Percentiles rank a stretch among this genome's conserved stretches.
These are phyloP conservation scores for Pterocles gutturalis DNA, from an alignment of 2,113 vertebrate genomes.

Conservation along the genomic window DNA sequence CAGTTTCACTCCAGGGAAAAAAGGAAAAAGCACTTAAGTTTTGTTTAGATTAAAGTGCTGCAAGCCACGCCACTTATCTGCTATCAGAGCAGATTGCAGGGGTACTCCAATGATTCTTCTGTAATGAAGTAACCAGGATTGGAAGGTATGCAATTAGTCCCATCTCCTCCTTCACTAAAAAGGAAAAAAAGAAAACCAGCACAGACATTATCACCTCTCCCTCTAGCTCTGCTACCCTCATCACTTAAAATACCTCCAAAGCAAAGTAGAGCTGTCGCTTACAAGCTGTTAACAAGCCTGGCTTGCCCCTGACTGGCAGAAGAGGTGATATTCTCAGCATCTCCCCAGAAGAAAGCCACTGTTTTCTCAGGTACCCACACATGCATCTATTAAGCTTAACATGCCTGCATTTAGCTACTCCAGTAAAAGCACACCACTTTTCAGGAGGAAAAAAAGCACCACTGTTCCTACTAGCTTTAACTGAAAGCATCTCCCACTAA, in stretches of 20 bases:
- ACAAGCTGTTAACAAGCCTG: slow-evolving; percentile 38
- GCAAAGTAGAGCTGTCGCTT: slow-evolving; percentile 17
- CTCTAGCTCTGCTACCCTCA: slow-evolving; percentile 14
- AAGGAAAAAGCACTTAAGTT: slow-evolving; percentile 57
- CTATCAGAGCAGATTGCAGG: slow-evolving; percentile 42
- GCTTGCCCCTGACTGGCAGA: slow-evolving; percentile 4
- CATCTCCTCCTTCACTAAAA: not conserved
- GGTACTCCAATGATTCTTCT: slow-evolving; percentile 26
- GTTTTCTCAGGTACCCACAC: slow-evolving; percentile 3
- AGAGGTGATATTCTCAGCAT: slow-evolving; percentile 6
- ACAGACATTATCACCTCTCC: slow-evolving; percentile 26
- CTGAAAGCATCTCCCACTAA: not conserved
- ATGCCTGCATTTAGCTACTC: not conserved
- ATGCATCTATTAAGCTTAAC: not conserved
- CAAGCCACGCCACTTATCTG: slow-evolving; percentile 40
- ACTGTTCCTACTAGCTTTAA: not conserved
- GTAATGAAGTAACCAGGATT: slow-evolving; percentile 51
- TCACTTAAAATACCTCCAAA: slow-evolving; percentile 49
- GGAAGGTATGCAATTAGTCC: slow-evolving; percentile 43
- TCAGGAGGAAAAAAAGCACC: not conserved
- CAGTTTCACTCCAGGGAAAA: slow-evolving; percentile 42
- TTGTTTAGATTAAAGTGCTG: slow-evolving; percentile 46
- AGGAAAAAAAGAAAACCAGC: not conserved
- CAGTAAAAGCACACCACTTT: not conserved
- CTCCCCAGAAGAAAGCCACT: not conserved